Evolutionary conservation across 2,797 vertebrate species (phyloP).

Genomic region (Tenualosa ilisha): DNA sequence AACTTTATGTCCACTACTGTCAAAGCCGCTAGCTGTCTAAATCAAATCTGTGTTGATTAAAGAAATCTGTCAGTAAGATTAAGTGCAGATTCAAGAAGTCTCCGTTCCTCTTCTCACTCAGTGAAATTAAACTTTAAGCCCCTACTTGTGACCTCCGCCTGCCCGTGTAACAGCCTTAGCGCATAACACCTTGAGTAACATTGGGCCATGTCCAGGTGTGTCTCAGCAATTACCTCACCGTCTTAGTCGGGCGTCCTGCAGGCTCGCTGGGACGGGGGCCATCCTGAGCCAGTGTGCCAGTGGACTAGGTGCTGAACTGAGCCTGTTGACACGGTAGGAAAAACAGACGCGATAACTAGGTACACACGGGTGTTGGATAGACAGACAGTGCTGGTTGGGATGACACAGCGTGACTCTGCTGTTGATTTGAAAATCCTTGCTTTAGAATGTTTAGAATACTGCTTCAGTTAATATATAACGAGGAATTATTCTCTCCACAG

Average conservation of each 20-base stretch:
- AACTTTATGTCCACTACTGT: background rate
- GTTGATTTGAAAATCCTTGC: background rate
- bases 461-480: background rate
- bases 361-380: background rate
- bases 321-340: background rate
- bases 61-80: background rate
- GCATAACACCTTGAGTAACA: conserved; percentile 38
- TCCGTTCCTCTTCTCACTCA: conserved; percentile 2
- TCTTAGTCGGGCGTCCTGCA: background rate
- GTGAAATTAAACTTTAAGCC: conserved; percentile 60
- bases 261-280: too few species aligned
- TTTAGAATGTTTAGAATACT: background rate
- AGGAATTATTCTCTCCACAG: background rate
- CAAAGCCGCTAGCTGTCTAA: background rate
- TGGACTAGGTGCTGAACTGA: background rate
- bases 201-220: conserved; percentile 10
- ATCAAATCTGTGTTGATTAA: background rate
- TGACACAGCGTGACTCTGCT: background rate
- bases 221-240: conserved; percentile 27
- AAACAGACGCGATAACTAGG: background rate
- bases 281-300: conserved; percentile 22
- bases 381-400: background rate
- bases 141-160: conserved; percentile 43
- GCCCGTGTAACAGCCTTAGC: conserved; percentile 37
- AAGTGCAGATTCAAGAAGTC: background rate